Evolutionary conservation across 2,113 vertebrate species (phyloP), one percentile per base, ranked within the genome.

Genomic region (Prunella fulvescens): DNA sequence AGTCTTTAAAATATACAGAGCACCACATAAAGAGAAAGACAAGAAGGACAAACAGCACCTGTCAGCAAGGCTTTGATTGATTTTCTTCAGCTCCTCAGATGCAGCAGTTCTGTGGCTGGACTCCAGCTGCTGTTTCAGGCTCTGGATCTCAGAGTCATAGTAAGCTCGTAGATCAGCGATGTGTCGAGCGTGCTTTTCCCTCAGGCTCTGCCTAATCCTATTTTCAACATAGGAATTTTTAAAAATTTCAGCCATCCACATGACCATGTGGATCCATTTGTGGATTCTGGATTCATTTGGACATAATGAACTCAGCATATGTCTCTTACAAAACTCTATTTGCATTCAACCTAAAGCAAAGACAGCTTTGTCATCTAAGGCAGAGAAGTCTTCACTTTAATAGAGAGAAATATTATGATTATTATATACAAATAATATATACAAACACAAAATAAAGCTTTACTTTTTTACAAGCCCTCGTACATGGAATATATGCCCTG

Each of bases 181-280:
- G 51, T 99, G 99, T 10, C 99, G 98, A 15, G 98, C 97, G 10
- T 99, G 99, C 70, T 99, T 99, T 78, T 99, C 99, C 90, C 99
- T 98, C 97, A 99, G 97, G 97, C 98, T 99, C 97, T 99, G 98
- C 87, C 99, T 98, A 50, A 99, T 96, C 65, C 99, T 99, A 73
- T 48, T 61, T 95, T 45, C 37, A 87, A 80, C 71, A 78, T 51
- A 39, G 88, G 61, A 93, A 86, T n/a, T 45, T 12, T 1, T 22
- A 12, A 14, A 42, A 33, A 33, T 54, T 45, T 61, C 67, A 88
- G 70, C 60, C 76, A 19, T 35, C 33, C 64, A 40, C 62, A 19
- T 5, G 14, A 26, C 19, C 17, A 18, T 2, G 35, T 54, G 22
- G 33, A 70, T 35, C 58, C 39, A 79, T 39, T 53, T 29, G 24